Percentiles rank a stretch among this genome's conserved stretches.
Evolutionary conservation across 2,113 vertebrate species (phyloP).

Genomic region (Numida meleagris): DNA sequence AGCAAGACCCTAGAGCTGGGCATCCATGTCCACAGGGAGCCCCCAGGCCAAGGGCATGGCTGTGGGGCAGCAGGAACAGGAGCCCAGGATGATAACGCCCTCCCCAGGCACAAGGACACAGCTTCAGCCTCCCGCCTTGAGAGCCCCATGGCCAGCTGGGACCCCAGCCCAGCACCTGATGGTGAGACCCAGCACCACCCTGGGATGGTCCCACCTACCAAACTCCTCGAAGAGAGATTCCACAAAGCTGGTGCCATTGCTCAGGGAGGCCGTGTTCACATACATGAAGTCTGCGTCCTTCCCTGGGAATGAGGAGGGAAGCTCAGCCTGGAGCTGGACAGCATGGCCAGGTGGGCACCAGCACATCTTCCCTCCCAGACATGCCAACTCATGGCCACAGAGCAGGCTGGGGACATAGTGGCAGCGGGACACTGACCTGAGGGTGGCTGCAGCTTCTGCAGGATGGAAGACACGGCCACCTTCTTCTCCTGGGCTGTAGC

Average conservation of each 20-base stretch:
- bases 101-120: neutral
- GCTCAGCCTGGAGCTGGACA: neutral
- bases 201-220: slow-evolving; percentile 70
- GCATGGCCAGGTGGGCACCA: fast-evolving
- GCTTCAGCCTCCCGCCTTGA: neutral
- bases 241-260: slow-evolving; percentile 97
- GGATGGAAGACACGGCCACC: slow-evolving; percentile 86
- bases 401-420: neutral
- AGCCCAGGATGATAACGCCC: fast-evolving
- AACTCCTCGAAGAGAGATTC: slow-evolving; percentile 97
- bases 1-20: neutral
- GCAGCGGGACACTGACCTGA: slow-evolving; percentile 78
- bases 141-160: neutral
- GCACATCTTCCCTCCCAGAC: neutral
- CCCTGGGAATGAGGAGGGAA: slow-evolving; percentile 70
- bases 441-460: slow-evolving; percentile 87
- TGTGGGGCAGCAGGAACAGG: neutral
- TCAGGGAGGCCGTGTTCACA: slow-evolving; percentile 90
- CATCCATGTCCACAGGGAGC: neutral
- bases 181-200: fast-evolving
- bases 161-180: neutral
- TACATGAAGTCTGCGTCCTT: slow-evolving; percentile 89
- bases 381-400: neutral
- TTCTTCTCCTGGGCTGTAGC: slow-evolving; percentile 91
- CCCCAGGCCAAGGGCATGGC: neutral